Percentiles rank a stretch among this genome's conserved stretches.
These are phyloP conservation scores for Agapornis roseicollis DNA, from an alignment of 2,113 vertebrate species.

Conservation along the genomic window DNA sequence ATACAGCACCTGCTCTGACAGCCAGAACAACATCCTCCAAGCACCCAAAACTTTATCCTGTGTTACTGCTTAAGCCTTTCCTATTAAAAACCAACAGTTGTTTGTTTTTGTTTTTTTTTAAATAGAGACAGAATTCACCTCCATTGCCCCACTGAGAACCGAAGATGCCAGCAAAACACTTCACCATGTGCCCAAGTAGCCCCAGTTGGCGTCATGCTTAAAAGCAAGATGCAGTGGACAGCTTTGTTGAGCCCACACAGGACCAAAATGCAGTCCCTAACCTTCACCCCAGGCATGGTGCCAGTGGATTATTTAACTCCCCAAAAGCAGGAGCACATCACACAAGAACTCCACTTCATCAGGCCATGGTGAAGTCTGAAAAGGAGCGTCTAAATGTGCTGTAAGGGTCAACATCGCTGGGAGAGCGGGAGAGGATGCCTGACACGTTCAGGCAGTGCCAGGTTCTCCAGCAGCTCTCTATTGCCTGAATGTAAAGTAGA, in stretches of 20 bases:
- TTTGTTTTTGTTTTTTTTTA: too few relatives aligned
- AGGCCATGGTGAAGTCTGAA: background rate
- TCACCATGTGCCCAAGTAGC: background rate
- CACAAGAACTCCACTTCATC: accelerated
- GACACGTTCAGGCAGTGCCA: accelerated
- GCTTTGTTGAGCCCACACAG: background rate
- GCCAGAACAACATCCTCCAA: background rate
- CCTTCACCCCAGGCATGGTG: background rate
- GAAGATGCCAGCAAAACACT: background rate
- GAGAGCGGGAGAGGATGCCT: background rate
- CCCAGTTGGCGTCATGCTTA: background rate
- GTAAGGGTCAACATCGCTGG: background rate
- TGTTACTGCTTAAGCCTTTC: background rate
- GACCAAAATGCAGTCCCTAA: background rate
- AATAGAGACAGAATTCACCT: background rate
- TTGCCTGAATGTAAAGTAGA: background rate
- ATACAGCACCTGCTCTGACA: background rate
- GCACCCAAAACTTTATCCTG: background rate
- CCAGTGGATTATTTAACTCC: background rate
- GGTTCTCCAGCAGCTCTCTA: background rate
- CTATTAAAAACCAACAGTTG: background rate
- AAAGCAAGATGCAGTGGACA: background rate
- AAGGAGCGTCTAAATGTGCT: background rate
- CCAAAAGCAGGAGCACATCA: background rate
- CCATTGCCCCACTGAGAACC: background rate